Base-by-base conservation (phyloP, 2,888 invertebrate species). In the Gryllus longicercus region DNA sequence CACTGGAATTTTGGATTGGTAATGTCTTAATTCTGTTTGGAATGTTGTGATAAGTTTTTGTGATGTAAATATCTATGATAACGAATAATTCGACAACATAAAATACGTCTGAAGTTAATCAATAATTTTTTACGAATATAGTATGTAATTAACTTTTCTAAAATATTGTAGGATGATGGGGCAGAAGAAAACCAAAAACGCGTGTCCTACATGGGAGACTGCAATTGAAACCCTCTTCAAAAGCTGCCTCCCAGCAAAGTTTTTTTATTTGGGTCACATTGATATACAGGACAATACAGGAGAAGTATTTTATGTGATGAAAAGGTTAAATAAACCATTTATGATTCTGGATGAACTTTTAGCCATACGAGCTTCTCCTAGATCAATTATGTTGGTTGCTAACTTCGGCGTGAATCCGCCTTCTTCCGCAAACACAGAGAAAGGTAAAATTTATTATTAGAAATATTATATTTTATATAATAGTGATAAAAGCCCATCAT, bases 241-340 rank as follows among this genome's bases (percentile, higher is more conserved):
- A 4, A 89, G 89, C 75, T 89, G 91, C 82, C 89, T 92, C 0
- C 90, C 92, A 0, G 89, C 91, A 50, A 93, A 93, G 85, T 90
- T 93, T 80, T 91, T 91, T 1, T 90, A 91, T 83, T 90, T 90
- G 0, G 91, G 92, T 10, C 88, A 89, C 2, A 85, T 93, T 51
- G 90, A 90, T 3, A 88, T 92, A 74, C 90, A 89, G 82, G 92
- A 93, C 81, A 87, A 89, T 25, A 92, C 91, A 0, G 86, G 88
- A 83, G 85, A 87, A 82, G 87, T 87, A 16, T 78, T 80, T 25
- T 80, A 78, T 51, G 51, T 78, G 5, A 25, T 51, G 50, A 11
- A 25, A 12, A 21, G n/a, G 14, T 21, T 75, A 23, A 18, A 50
- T 11, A 49, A 50, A 18, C 74, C 74, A 14, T 79, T 79, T 38